Conservation (phyloP, 2,797 vertebrate genomes). For the Danio aesculapii region DNA sequence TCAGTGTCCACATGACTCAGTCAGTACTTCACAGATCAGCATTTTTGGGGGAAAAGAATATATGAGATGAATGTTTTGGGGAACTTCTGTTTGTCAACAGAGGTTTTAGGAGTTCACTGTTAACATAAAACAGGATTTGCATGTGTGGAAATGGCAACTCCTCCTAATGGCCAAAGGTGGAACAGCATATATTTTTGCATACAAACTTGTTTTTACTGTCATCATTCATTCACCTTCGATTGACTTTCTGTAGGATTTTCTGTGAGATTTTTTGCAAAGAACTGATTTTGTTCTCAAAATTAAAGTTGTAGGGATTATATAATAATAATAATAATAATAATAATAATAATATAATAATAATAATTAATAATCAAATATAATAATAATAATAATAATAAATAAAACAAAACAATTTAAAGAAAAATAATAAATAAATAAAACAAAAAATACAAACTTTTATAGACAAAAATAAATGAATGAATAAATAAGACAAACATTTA, state of each 20-base stretch:
- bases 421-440: no score
- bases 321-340: no score
- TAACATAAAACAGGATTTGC: not conserved
- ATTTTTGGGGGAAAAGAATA: constrained; percentile 14
- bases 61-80: not conserved
- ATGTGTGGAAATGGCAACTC: constrained; percentile 22
- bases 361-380: no score
- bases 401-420: no score
- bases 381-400: no score
- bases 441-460: no score
- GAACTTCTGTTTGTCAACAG: not conserved
- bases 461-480: no score
- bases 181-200: constrained; percentile 13
- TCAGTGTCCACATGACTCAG: not conserved
- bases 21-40: constrained; percentile 15
- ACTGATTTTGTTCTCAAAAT: not conserved
- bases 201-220: not conserved
- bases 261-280: not conserved
- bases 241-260: no score
- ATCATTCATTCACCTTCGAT: not conserved
- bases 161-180: constrained; percentile 14
- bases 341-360: no score
- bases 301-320: not conserved
- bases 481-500: no score
- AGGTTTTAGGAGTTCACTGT: not conserved